A percentile compares a stretch with the other conserved stretches of the same genome.
Evolutionary conservation across 2,113 vertebrate genomes (phyloP).

Genomic region (Pituophis catenifer): DNA sequence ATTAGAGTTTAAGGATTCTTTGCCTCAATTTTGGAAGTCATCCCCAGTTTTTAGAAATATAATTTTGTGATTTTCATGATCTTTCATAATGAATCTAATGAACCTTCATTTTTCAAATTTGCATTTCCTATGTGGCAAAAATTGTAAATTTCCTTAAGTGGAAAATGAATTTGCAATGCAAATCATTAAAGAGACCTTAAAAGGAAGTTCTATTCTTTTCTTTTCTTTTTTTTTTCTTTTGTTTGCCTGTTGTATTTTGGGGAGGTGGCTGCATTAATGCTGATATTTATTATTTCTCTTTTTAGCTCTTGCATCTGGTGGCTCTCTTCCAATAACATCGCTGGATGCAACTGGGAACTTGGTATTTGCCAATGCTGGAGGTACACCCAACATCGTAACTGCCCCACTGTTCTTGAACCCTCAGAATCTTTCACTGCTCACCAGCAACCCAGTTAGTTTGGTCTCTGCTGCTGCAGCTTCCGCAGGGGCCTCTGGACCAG

Average conservation of each 20-base stretch:
- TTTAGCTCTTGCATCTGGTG: constrained; percentile 91
- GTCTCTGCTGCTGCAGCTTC: constrained; percentile 84
- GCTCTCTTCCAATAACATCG: constrained; percentile 93
- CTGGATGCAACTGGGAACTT: constrained; percentile 92
- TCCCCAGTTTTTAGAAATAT: not conserved
- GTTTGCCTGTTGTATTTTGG: not conserved
- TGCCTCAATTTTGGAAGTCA: not conserved
- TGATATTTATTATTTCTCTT: constrained; percentile 44
- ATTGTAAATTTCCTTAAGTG: not conserved
- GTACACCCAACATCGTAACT: constrained; percentile 90
- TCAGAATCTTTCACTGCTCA: constrained; percentile 97
- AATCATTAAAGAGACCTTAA: not conserved
- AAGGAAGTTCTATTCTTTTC: not conserved
- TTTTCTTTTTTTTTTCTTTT: not conserved
- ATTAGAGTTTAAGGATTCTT: not conserved
- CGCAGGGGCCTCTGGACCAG: constrained; percentile 77
- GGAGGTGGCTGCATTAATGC: not conserved
- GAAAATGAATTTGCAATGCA: not conserved
- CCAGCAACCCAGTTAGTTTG: constrained; percentile 97
- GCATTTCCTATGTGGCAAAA: not conserved
- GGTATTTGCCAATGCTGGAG: constrained; percentile 89
- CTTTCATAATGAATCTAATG: not conserved
- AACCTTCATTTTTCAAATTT: not conserved
- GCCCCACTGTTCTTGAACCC: constrained; percentile 96
- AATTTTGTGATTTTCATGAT: not conserved